Evolutionary conservation across 2,113 vertebrate species (phyloP).

Genomic region (Boulengeromyrus knoepffleri): DNA sequence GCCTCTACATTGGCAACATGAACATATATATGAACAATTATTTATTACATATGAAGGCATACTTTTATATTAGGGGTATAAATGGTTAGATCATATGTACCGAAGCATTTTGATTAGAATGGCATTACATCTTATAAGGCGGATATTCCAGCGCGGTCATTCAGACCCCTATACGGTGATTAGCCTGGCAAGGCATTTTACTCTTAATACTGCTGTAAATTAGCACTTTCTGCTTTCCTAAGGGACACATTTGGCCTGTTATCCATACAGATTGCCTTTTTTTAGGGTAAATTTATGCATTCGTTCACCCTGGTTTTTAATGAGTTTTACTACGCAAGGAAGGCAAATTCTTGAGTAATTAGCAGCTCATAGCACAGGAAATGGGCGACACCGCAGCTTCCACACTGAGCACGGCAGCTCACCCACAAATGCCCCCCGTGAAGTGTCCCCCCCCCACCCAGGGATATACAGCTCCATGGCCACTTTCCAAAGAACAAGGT

Average conservation of each 20-base stretch:
- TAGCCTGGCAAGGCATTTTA: not conserved
- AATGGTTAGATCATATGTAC: not conserved
- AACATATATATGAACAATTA: not conserved
- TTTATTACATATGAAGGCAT: not conserved
- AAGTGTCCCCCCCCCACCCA: not conserved
- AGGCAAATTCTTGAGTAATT: constrained; percentile 13
- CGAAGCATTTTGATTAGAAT: not conserved
- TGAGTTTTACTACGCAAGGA: constrained; percentile 4
- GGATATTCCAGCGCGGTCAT: not conserved
- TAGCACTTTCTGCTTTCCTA: not conserved
- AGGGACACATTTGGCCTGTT: constrained; percentile 11
- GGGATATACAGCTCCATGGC: not conserved
- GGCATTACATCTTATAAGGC: not conserved
- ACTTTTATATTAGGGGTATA: not conserved
- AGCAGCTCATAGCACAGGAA: constrained; percentile 2
- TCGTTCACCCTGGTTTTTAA: not conserved
- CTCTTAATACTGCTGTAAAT: not conserved
- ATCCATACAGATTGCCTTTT: constrained; percentile 4
- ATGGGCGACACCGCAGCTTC: not conserved
- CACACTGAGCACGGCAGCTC: not conserved
- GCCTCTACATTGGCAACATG: not conserved
- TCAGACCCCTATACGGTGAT: not conserved
- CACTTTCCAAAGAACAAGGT: not conserved
- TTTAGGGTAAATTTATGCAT: not conserved
- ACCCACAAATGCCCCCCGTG: not conserved